phyloP scores from a whole-genome alignment of 1,140 invertebrate species.

The Elymnias hypermnestra region DNA sequence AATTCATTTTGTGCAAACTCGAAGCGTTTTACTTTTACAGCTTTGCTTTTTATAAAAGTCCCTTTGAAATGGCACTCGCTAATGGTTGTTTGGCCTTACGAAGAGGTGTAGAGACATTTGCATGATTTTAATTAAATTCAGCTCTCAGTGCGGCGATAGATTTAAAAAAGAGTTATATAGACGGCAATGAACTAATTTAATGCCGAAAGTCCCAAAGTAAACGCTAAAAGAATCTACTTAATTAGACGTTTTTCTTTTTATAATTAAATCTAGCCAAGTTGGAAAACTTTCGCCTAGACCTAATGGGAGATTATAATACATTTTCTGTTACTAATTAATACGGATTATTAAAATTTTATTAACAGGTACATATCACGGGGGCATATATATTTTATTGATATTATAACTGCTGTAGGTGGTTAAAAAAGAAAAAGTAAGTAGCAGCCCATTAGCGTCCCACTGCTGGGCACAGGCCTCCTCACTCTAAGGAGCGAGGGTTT shows the following conservation, averaged over 20 bases:
- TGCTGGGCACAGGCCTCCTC: too few species aligned
- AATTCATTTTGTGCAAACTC: slow-evolving; percentile 12
- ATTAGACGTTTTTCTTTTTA: neutral
- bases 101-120: slow-evolving; percentile 40
- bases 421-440: too few species aligned
- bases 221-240: neutral
- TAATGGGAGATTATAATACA: too few species aligned
- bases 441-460: too few species aligned
- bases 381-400: too few species aligned
- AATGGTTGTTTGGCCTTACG: slow-evolving; percentile 30
- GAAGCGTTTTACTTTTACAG: slow-evolving; percentile 7
- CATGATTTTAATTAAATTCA: slow-evolving; percentile 53
- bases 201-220: neutral
- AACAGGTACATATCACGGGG: too few species aligned
- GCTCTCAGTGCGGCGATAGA: slow-evolving; percentile 26
- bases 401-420: too few species aligned
- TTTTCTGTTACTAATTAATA: too few species aligned
- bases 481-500: too few species aligned
- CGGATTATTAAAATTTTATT: too few species aligned
- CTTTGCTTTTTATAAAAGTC: slow-evolving; percentile 19
- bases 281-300: too few species aligned
- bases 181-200: slow-evolving; percentile 22
- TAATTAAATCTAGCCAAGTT: too few species aligned
- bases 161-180: slow-evolving; percentile 27
- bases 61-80: slow-evolving; percentile 30